Evolutionary conservation across 2,888 invertebrate species (phyloP).

Genomic region (Phalera bucephala): DNA sequence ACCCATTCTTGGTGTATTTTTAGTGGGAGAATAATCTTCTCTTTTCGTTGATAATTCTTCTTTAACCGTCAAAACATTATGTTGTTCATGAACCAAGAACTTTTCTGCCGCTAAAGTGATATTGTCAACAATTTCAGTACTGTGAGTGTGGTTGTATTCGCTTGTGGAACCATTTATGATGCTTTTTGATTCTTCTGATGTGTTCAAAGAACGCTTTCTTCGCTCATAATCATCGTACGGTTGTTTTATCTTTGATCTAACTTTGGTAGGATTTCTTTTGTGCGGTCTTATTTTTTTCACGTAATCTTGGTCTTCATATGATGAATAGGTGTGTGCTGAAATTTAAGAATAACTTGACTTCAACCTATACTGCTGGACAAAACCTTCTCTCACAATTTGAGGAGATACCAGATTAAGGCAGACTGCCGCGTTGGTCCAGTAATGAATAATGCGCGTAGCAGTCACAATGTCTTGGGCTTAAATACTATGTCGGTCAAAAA

Average conservation of each 20-base stretch:
- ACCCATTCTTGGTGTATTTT: conserved; percentile 24
- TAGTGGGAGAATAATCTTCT: conserved; percentile 3
- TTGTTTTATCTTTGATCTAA: conserved; percentile 16
- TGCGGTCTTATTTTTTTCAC: conserved; percentile 12
- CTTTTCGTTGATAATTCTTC: not conserved
- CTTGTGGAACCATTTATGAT: conserved; percentile 37
- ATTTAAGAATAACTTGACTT: not conserved
- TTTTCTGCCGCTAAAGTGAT: not conserved
- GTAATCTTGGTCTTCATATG: conserved; percentile 43
- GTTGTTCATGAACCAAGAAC: not conserved
- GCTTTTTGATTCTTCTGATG: conserved; percentile 43
- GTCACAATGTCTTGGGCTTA: too few relatives aligned
- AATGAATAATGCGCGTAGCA: too few relatives aligned
- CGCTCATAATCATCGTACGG: conserved; percentile 32
- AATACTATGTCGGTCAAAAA: too few relatives aligned
- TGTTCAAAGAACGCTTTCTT: conserved; percentile 44
- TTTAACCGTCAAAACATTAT: not conserved
- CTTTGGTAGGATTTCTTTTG: conserved; percentile 19
- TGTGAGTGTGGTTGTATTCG: not conserved
- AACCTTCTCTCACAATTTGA: not conserved
- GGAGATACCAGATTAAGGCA: not conserved
- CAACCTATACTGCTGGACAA: not conserved
- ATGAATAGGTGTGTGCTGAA: conserved; percentile 37
- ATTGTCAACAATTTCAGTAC: conserved; percentile 2
- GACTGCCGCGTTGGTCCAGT: too few relatives aligned